Evolutionary conservation across 2,113 vertebrate genomes (phyloP).

Genomic region (Montifringilla adamsi): DNA sequence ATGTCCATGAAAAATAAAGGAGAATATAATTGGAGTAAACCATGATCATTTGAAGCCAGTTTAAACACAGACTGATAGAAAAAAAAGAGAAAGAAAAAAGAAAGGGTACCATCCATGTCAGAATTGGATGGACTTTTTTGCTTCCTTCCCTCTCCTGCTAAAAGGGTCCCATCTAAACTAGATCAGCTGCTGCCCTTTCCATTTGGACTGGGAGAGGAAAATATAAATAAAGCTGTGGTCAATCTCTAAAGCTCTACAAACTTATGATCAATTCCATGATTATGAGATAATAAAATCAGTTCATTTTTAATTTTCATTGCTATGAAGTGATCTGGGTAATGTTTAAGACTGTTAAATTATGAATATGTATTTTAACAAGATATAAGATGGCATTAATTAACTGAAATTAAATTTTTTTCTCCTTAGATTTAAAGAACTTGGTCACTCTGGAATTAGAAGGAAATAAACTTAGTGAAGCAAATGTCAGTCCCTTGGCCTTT

Average conservation of each 20-base stretch:
- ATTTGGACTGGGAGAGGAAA: neutral
- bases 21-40: neutral
- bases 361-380: neutral
- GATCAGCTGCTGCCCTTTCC: neutral
- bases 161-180: neutral
- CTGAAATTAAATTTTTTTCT: neutral
- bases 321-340: neutral
- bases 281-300: neutral
- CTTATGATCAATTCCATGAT: neutral
- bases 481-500: slow-evolving; percentile 84
- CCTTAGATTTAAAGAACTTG: slow-evolving; percentile 81
- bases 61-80: neutral
- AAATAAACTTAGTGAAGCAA: slow-evolving; percentile 89
- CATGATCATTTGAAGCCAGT: neutral
- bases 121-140: neutral
- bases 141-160: neutral
- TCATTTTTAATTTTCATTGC: neutral
- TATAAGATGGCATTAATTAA: neutral
- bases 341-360: neutral
- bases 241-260: neutral
- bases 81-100: neutral
- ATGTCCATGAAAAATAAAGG: neutral
- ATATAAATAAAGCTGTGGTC: neutral
- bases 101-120: neutral
- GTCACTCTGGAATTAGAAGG: slow-evolving; percentile 91